Evolutionary conservation across 2,113 vertebrate genomes (phyloP).

Genomic region (Forbesichthys papilliferus): DNA sequence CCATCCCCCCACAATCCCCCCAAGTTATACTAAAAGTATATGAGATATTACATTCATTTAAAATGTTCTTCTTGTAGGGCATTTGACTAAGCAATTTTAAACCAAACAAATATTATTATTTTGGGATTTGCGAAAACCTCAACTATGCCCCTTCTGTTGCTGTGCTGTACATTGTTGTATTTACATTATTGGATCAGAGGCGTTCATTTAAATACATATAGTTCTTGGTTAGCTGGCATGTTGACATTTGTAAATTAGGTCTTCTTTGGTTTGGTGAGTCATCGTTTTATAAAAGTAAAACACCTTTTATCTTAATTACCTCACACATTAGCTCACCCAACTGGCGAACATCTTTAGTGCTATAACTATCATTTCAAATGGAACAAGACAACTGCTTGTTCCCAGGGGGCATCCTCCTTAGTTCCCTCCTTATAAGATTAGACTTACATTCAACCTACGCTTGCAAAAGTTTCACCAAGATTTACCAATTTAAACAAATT

Average conservation of each 20-base stretch:
- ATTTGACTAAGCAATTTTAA: no score
- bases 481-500: constrained; percentile 51
- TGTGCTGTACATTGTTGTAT: no score
- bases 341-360: constrained; percentile 41
- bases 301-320: background rate
- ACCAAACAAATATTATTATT: no score
- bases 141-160: no score
- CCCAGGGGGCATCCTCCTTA: constrained; percentile 37
- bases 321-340: constrained; percentile 52
- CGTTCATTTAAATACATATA: no score
- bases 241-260: constrained; percentile 11
- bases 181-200: no score
- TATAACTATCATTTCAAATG: constrained; percentile 66
- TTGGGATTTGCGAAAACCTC: no score
- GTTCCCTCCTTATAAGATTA: constrained; percentile 43
- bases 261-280: constrained; percentile 42
- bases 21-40: no score
- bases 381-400: constrained; percentile 30
- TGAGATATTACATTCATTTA: no score
- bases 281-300: constrained; percentile 29
- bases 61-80: no score
- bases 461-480: constrained; percentile 46
- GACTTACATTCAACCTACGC: constrained; percentile 30
- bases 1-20: no score
- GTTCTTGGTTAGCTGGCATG: no score